phyloP scores from a whole-genome alignment of 2,113 vertebrate species.

The Ondatra zibethicus region DNA sequence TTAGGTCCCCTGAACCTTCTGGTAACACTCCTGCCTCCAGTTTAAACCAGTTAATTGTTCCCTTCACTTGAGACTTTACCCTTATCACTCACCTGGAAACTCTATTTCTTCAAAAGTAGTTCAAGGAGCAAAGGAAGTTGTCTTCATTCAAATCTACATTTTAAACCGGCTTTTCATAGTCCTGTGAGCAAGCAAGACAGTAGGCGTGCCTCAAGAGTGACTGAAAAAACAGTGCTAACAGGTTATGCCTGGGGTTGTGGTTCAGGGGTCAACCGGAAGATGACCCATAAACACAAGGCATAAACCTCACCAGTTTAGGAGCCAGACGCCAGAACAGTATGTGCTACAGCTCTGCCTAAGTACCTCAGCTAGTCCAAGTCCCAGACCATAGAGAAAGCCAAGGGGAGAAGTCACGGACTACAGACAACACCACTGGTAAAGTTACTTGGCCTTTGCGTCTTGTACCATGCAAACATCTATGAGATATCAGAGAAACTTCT shows the following conservation, averaged over 20 bases:
- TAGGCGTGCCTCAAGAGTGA: neutral
- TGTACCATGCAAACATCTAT: neutral
- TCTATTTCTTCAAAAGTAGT: slow-evolving; percentile 19
- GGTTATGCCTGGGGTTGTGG: neutral
- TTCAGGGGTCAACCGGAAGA: neutral
- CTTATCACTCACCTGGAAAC: neutral
- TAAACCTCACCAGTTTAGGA: neutral
- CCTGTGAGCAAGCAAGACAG: neutral
- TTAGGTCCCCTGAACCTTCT: neutral
- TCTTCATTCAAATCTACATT: slow-evolving; percentile 5
- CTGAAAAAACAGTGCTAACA: neutral
- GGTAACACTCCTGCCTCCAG: neutral
- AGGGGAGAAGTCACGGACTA: neutral
- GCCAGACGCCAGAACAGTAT: neutral
- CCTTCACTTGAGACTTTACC: neutral
- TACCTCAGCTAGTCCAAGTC: neutral
- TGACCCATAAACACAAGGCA: neutral
- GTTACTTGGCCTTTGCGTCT: neutral
- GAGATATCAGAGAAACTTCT: neutral
- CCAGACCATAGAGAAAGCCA: neutral
- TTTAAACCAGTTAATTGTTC: neutral
- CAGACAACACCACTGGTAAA: neutral
- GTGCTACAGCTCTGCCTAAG: neutral
- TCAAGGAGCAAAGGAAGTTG: neutral
- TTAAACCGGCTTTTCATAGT: neutral